Evolutionary conservation across 2,888 invertebrate species (phyloP).

Genomic region (Yponomeuta evonymella): DNA sequence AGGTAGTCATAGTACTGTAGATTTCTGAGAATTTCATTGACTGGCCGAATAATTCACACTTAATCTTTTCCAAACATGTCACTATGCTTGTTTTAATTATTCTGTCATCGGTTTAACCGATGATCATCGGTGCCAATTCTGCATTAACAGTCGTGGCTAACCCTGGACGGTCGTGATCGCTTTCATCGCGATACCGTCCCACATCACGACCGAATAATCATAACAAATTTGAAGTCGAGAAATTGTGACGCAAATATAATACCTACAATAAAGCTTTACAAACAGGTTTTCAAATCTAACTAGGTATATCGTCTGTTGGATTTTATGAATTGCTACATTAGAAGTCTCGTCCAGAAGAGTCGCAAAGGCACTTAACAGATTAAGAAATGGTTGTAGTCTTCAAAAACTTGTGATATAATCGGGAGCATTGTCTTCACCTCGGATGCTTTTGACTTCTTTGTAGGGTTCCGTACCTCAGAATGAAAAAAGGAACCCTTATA

Average conservation of each 20-base stretch:
- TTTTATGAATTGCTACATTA: not conserved
- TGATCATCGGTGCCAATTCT: conserved; percentile 11
- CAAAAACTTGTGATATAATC: not conserved
- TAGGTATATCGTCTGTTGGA: too few species aligned
- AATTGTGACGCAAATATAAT: not conserved
- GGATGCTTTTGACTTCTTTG: not conserved
- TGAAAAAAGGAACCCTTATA: too few species aligned
- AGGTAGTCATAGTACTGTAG: not conserved
- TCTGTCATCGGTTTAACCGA: not conserved
- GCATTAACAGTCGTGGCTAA: conserved; percentile 34
- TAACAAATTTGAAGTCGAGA: conserved; percentile 29
- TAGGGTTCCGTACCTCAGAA: too few species aligned
- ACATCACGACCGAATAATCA: conserved; percentile 48
- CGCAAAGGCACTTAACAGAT: not conserved
- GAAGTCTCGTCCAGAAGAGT: not conserved
- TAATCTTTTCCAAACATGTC: not conserved
- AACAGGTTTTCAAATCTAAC: not conserved
- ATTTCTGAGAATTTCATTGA: not conserved
- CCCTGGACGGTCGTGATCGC: conserved; percentile 46
- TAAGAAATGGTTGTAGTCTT: not conserved
- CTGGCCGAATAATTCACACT: not conserved
- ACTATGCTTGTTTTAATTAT: not conserved
- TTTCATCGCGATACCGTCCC: conserved; percentile 57
- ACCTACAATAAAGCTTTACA: not conserved
- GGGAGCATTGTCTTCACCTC: not conserved